These are phyloP conservation scores for Dolichomitus sp. DNA, from an alignment of 2,888 invertebrate species.

Conservation along the genomic window DNA sequence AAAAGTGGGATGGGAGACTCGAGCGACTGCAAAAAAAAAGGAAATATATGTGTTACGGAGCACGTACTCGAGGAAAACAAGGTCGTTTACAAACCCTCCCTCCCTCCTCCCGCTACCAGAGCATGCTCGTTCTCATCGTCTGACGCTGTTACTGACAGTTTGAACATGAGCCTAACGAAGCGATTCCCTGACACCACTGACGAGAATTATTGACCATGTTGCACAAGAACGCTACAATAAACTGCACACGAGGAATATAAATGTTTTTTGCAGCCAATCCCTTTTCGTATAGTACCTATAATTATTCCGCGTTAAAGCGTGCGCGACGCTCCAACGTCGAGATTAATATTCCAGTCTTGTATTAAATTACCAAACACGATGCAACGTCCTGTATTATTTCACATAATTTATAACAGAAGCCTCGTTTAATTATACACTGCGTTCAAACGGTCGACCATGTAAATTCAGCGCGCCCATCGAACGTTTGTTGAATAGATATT, in stretches of 20 bases:
- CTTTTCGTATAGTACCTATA: constrained; percentile 1
- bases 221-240: constrained; percentile 11
- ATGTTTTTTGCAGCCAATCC: constrained; percentile 28
- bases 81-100: constrained; percentile 46
- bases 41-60: constrained; percentile 3
- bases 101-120: neutral
- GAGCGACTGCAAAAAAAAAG: constrained; percentile 10
- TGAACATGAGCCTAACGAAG: constrained; percentile 62
- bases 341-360: constrained; percentile 40
- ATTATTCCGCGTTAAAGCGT: constrained; percentile 48
- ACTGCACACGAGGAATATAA: constrained; percentile 31
- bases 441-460: neutral
- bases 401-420: neutral
- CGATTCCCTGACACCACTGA: constrained; percentile 48
- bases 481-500: neutral
- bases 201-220: constrained; percentile 59
- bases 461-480: neutral
- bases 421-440: neutral
- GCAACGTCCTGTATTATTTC: neutral
- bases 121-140: constrained; percentile 30
- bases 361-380: constrained; percentile 36
- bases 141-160: constrained; percentile 46
- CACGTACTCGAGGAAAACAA: constrained; percentile 48
- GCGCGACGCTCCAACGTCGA: neutral
- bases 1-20: neutral